phyloP scores from a whole-genome alignment of 2,113 vertebrate species.

The Dendropsophus ebraccatus region DNA sequence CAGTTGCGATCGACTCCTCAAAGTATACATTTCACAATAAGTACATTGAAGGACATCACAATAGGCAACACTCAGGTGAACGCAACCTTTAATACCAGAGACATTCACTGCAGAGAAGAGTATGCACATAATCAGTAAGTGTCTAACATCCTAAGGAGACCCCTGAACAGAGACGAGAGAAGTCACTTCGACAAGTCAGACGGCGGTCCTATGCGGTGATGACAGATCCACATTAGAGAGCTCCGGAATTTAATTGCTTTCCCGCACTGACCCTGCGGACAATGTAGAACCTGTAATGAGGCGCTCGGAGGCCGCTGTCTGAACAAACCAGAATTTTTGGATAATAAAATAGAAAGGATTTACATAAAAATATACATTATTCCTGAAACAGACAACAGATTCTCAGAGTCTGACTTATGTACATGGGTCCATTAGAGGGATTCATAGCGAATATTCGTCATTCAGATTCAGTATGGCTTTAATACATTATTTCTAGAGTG shows the following conservation, averaged over 20 bases:
- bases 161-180: too few species aligned
- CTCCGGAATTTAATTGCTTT: slow-evolving; percentile 7
- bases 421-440: neutral
- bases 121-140: too few species aligned
- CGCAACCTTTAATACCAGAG: too few species aligned
- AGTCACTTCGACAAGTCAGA: too few species aligned
- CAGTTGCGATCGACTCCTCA: too few species aligned
- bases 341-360: neutral
- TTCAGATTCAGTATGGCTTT: neutral
- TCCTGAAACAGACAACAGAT: neutral
- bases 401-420: neutral
- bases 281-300: slow-evolving; percentile 17
- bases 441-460: neutral
- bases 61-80: too few species aligned
- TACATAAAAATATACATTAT: slow-evolving; percentile 10
- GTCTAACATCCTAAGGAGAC: neutral
- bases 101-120: too few species aligned
- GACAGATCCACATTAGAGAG: too few species aligned
- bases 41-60: too few species aligned
- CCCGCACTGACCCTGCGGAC: slow-evolving; percentile 15
- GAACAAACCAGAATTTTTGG: neutral
- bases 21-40: too few species aligned
- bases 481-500: too few species aligned
- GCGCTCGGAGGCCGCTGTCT: neutral
- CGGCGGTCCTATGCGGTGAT: too few species aligned